Percentiles rank a stretch among this genome's conserved stretches.
phyloP scores from a whole-genome alignment of 1,140 invertebrate genomes.

The Zaprionus capensis region DNA sequence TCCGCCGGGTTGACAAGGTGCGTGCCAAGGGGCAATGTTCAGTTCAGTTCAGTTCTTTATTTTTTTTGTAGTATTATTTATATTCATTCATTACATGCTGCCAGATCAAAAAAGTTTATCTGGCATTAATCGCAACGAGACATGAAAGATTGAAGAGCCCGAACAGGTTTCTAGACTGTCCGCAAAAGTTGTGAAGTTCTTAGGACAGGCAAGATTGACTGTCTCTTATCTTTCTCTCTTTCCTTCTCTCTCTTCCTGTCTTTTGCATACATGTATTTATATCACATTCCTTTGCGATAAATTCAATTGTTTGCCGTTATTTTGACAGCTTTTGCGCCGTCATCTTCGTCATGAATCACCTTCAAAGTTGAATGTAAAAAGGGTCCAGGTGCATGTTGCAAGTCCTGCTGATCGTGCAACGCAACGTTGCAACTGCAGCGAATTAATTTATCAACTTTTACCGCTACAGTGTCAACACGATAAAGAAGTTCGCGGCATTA shows the following conservation, averaged over 20 bases:
- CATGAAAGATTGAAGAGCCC: constrained; percentile 44
- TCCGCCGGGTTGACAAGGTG: constrained; percentile 37
- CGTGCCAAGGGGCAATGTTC: constrained; percentile 38
- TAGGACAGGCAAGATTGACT: neutral
- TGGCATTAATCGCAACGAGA: constrained; percentile 43
- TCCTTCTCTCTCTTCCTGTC: neutral
- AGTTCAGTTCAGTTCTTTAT: constrained; percentile 8
- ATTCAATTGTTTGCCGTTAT: constrained; percentile 30
- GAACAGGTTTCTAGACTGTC: constrained; percentile 20
- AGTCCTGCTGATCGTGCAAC: constrained; percentile 28
- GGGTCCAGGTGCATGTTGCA: constrained; percentile 23
- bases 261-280: constrained; percentile 6
- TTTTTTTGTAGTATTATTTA: constrained; percentile 31
- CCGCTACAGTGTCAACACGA: constrained; percentile 66
- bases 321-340: constrained; percentile 33
- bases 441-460: constrained; percentile 78
- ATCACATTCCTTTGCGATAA: neutral
- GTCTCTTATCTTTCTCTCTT: neutral
- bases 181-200: constrained; percentile 10
- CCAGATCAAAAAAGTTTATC: constrained; percentile 49
- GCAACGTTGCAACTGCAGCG: constrained; percentile 53
- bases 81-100: constrained; percentile 44
- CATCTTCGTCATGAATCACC: constrained; percentile 40
- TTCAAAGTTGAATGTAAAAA: neutral
- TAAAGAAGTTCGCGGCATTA: constrained; percentile 58